These are phyloP conservation scores for Tarsius wallacei DNA, from an alignment of 2,797 vertebrate genomes.

Conservation along the genomic window DNA sequence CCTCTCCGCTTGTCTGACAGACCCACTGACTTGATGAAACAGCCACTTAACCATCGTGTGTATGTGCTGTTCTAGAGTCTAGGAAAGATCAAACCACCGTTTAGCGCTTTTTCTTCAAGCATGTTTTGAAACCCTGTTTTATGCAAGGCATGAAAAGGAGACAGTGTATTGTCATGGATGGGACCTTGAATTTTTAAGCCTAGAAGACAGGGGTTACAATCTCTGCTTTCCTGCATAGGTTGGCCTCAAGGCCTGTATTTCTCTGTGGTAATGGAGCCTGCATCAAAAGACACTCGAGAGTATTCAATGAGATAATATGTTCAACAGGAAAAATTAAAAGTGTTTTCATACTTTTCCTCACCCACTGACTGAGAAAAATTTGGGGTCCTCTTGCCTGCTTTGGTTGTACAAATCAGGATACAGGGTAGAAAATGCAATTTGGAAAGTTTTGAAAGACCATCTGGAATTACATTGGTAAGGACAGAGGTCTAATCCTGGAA, in stretches of 20 bases:
- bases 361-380: background rate
- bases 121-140: background rate
- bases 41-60: constrained; percentile 25
- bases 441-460: background rate
- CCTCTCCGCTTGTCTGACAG: constrained; percentile 43
- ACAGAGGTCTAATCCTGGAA: background rate
- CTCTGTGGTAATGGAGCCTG: background rate
- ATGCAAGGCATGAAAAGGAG: background rate
- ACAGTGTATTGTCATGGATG: background rate
- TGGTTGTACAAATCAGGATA: background rate
- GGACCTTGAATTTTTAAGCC: background rate
- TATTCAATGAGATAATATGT: constrained; percentile 28
- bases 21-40: constrained; percentile 43
- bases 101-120: background rate
- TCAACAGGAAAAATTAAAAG: background rate
- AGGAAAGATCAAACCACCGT: background rate
- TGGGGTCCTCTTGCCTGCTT: background rate
- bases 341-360: background rate
- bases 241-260: background rate
- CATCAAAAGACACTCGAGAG: background rate
- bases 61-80: fast-evolving
- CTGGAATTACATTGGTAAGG: background rate
- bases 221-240: background rate
- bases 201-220: background rate
- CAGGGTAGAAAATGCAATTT: background rate